A percentile compares a stretch with the other conserved stretches of the same genome.
These are phyloP conservation scores for Nestor notabilis DNA, from an alignment of 2,113 vertebrate species.

Conservation along the genomic window DNA sequence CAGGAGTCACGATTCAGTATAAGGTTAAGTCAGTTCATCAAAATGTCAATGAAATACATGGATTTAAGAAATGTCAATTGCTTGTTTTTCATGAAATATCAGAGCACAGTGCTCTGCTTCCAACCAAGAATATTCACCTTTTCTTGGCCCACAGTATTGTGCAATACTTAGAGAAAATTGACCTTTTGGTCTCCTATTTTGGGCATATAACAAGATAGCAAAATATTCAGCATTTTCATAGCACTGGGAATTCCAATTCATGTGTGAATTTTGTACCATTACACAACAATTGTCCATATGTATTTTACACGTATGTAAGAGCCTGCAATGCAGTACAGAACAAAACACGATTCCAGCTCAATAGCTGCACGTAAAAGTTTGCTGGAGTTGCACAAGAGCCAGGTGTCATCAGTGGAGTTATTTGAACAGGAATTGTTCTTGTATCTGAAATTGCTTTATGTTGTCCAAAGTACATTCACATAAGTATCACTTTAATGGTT, in stretches of 20 bases:
- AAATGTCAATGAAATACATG: constrained; percentile 42
- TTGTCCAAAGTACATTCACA: background rate
- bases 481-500: background rate
- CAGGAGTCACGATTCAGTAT: background rate
- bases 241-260: background rate
- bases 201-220: background rate
- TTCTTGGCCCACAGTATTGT: background rate
- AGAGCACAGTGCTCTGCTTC: background rate
- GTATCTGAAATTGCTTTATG: background rate
- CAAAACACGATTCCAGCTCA: background rate
- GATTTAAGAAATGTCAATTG: constrained; percentile 38
- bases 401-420: background rate
- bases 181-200: background rate
- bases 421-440: background rate
- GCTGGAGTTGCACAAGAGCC: background rate
- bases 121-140: background rate
- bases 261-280: background rate
- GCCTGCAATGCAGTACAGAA: background rate
- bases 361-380: background rate
- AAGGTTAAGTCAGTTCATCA: constrained; percentile 35
- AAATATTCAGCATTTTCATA: background rate
- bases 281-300: background rate
- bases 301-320: background rate
- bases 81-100: constrained; percentile 17
- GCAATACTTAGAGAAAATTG: background rate